Percentiles rank a stretch among this genome's conserved stretches.
Conservation (phyloP, 2,888 invertebrate genomes). For the Drosophila merina region DNA sequence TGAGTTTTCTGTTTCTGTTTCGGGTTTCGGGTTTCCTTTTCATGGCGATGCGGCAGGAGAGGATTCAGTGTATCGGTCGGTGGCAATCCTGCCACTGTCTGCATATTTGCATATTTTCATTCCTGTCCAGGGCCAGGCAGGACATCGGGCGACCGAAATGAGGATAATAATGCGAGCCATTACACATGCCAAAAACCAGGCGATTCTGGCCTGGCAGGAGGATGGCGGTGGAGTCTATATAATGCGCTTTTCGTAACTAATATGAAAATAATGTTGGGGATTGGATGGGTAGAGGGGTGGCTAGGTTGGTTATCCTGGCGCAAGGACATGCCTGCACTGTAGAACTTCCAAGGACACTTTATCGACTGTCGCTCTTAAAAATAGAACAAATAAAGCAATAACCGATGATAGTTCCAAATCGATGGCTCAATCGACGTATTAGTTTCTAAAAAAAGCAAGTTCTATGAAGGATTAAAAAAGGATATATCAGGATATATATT, state of each 20-base stretch:
- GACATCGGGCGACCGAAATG: constrained; percentile 29
- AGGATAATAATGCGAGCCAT: constrained; percentile 56
- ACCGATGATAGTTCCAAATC: constrained; percentile 29
- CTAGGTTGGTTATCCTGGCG: constrained; percentile 34
- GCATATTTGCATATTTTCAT: constrained; percentile 33
- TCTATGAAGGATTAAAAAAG: background rate
- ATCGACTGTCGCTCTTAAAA: constrained; percentile 36
- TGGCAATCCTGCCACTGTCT: background rate
- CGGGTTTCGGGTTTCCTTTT: too few species aligned
- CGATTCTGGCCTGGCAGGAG: background rate
- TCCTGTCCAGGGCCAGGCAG: constrained; percentile 7
- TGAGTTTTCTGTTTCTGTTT: too few species aligned
- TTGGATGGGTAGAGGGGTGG: background rate
- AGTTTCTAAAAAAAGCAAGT: background rate
- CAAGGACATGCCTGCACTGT: constrained; percentile 41
- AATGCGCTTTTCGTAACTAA: constrained; percentile 70
- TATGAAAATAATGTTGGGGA: constrained; percentile 52
- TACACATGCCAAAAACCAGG: constrained; percentile 40
- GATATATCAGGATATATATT: background rate
- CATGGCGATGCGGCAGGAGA: too few species aligned
- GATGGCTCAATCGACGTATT: constrained; percentile 25
- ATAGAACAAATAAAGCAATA: constrained; percentile 51
- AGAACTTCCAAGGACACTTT: constrained; percentile 40
- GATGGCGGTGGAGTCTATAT: constrained; percentile 13
- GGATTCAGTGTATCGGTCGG: background rate